These are phyloP conservation scores for Bombus sibiricus DNA, from an alignment of 1,140 invertebrate genomes.

Conservation along the genomic window DNA sequence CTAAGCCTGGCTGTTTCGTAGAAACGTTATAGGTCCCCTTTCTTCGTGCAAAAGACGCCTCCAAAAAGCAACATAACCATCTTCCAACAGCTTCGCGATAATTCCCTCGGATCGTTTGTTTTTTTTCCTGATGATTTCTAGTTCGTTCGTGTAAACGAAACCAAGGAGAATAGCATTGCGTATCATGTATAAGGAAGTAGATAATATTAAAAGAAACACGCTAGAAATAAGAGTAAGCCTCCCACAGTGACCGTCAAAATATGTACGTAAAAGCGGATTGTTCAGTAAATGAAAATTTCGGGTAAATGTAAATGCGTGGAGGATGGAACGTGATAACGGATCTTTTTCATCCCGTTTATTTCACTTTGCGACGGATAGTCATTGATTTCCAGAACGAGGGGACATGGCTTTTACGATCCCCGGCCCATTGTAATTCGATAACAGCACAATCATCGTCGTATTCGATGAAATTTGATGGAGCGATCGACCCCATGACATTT, in stretches of 20 bases:
- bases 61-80: conserved; percentile 59
- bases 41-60: conserved; percentile 76
- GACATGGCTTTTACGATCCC: conserved; percentile 19
- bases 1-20: conserved; percentile 66
- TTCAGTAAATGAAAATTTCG: neutral
- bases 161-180: neutral
- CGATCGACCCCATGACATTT: conserved; percentile 2
- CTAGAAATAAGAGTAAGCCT: neutral
- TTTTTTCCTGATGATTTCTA: neutral
- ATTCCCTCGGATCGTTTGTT: neutral
- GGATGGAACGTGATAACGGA: neutral
- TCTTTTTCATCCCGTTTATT: conserved; percentile 28
- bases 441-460: conserved; percentile 27
- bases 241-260: neutral
- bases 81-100: conserved; percentile 24
- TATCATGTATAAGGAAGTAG: neutral
- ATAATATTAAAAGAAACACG: neutral
- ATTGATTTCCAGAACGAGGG: conserved; percentile 41
- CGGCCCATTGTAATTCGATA: conserved; percentile 40
- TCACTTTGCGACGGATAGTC: conserved; percentile 35
- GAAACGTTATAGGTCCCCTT: conserved; percentile 68
- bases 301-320: neutral
- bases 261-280: neutral
- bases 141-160: neutral
- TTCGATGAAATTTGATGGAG: conserved; percentile 35